These are phyloP conservation scores for Luidia sarsii DNA, from an alignment of 53 echinoderm and acorn worm genomes.

Conservation along the genomic window DNA sequence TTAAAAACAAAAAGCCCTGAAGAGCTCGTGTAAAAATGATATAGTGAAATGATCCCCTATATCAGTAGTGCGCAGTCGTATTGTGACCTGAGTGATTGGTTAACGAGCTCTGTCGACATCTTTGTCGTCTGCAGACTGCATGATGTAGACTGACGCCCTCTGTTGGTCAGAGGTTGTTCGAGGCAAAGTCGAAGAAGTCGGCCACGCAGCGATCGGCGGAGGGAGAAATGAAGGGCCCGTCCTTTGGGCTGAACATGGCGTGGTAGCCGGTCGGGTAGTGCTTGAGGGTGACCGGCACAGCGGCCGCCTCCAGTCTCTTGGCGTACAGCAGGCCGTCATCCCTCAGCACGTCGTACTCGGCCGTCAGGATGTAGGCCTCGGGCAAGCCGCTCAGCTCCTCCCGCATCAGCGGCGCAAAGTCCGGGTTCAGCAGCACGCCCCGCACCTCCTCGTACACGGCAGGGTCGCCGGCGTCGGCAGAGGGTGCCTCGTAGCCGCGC, in stretches of 20 bases:
- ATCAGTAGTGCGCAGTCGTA: no score
- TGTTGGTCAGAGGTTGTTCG: no score
- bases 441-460: slow-evolving; percentile 58
- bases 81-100: no score
- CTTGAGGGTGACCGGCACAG: slow-evolving; percentile 61
- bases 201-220: background rate
- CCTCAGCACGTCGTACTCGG: slow-evolving; percentile 73
- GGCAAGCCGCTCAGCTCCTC: slow-evolving; percentile 62
- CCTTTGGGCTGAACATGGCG: slow-evolving; percentile 10
- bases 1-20: no score
- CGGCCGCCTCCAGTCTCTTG: slow-evolving; percentile 74
- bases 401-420: slow-evolving; percentile 73
- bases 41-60: no score
- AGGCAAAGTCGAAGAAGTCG: slow-evolving; percentile 11
- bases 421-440: slow-evolving; percentile 51
- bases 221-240: background rate
- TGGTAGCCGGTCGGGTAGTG: slow-evolving; percentile 60
- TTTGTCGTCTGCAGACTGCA: no score
- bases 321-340: slow-evolving; percentile 95
- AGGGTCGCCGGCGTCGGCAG: slow-evolving; percentile 56
- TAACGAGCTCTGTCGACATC: no score
- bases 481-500: slow-evolving; percentile 51
- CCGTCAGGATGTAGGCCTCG: slow-evolving; percentile 76
- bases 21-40: no score
- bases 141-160: no score